Conservation (phyloP, 2,797 vertebrate genomes). For the Pseudomugil gertrudae region DNA sequence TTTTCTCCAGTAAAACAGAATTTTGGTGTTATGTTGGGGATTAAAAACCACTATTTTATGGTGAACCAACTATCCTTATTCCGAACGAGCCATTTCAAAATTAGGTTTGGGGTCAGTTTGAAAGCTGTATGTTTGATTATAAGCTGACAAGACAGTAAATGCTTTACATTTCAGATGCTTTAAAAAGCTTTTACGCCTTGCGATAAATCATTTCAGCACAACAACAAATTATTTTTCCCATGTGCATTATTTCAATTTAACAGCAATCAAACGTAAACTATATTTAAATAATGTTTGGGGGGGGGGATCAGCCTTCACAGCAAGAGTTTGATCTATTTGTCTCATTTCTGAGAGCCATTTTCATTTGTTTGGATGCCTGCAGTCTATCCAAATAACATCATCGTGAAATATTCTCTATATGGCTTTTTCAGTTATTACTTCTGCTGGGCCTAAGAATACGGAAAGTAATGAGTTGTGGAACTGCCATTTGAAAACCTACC, state of each 20-base stretch:
- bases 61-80: too few species aligned
- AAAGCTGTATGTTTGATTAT: too few species aligned
- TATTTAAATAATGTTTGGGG: slow-evolving; percentile 6
- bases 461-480: not conserved
- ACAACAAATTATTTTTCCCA: not conserved
- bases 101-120: too few species aligned
- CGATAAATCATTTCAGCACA: slow-evolving; percentile 7
- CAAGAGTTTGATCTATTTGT: slow-evolving; percentile 12
- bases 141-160: not conserved
- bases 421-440: slow-evolving; percentile 35
- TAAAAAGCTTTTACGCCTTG: not conserved
- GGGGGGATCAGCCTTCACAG: slow-evolving; percentile 22
- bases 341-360: slow-evolving; percentile 33
- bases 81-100: too few species aligned
- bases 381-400: slow-evolving; percentile 40
- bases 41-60: too few species aligned
- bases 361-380: slow-evolving; percentile 30
- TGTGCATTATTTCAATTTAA: slow-evolving; percentile 18
- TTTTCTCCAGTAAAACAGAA: too few species aligned
- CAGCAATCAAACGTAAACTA: not conserved
- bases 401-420: slow-evolving; percentile 7
- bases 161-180: not conserved
- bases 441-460: slow-evolving; percentile 21
- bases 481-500: slow-evolving; percentile 30
- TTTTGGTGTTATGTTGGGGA: too few species aligned